Conservation (phyloP, 2,888 invertebrate genomes). For the Tuta absoluta region DNA sequence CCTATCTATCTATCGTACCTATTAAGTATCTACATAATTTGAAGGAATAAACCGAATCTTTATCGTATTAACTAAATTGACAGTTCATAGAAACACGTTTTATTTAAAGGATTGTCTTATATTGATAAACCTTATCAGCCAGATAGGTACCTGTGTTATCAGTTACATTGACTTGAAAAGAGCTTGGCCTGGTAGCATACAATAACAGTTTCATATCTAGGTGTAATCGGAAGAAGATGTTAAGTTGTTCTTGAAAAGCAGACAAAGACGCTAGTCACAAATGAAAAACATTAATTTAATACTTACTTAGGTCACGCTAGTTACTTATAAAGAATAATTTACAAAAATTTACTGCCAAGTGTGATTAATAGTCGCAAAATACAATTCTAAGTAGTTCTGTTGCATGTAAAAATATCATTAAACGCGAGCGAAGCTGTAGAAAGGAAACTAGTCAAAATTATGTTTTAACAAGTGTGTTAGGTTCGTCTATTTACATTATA, state of each 20-base stretch:
- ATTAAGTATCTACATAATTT: neutral
- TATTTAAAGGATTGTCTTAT: neutral
- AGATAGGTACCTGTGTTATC: neutral
- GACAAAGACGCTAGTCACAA: neutral
- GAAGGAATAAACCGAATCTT: neutral
- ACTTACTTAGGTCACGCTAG: too few species aligned
- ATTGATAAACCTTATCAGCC: neutral
- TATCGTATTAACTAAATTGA: neutral
- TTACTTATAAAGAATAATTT: too few species aligned
- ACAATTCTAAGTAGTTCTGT: too few species aligned
- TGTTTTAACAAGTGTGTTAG: too few species aligned
- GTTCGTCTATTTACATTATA: too few species aligned
- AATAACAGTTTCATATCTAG: neutral
- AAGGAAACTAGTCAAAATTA: too few species aligned
- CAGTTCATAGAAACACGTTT: neutral
- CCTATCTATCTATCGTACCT: too few species aligned
- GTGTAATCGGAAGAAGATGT: neutral
- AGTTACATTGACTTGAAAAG: neutral
- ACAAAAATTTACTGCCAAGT: too few species aligned
- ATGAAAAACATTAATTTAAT: too few species aligned
- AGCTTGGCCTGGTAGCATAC: neutral
- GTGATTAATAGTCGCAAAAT: too few species aligned
- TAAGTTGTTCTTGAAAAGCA: neutral
- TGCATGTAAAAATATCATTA: too few species aligned
- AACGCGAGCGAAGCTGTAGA: too few species aligned